A percentile compares a stretch with the other conserved stretches of the same genome.
Evolutionary conservation across 2,888 invertebrate genomes (phyloP).

Genomic region (Unio pictorum): DNA sequence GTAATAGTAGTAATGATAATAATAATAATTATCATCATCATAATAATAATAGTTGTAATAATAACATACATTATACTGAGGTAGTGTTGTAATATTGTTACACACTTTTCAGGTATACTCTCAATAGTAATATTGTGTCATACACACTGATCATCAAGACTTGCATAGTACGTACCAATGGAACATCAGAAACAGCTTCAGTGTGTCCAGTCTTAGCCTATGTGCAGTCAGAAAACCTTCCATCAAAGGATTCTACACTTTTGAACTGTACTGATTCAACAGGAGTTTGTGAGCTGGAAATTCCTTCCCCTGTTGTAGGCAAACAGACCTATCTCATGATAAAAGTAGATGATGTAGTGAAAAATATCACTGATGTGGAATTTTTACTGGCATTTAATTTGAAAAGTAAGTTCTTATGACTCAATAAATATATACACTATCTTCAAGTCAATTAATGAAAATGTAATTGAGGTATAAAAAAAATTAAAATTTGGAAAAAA

Average conservation of each 20-base stretch:
- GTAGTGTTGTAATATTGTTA: neutral
- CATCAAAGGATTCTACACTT: constrained; percentile 3
- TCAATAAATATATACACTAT: neutral
- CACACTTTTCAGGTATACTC: constrained; percentile 12
- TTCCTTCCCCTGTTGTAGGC: constrained; percentile 25
- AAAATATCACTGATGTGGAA: constrained; percentile 21
- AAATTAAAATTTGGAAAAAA: no score
- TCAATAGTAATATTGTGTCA: constrained; percentile 11
- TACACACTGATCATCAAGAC: constrained; percentile 8
- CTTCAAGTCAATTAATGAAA: neutral
- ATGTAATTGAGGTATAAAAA: no score
- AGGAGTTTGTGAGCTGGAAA: constrained; percentile 17
- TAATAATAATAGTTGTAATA: no score
- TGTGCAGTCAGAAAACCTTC: constrained; percentile 24
- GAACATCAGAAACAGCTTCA: constrained; percentile 2
- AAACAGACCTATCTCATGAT: constrained; percentile 32
- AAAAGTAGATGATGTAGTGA: constrained; percentile 5
- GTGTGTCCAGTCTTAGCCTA: constrained; percentile 36
- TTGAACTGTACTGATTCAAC: constrained; percentile 11
- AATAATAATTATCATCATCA: no score
- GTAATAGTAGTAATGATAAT: no score
- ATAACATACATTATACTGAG: no score
- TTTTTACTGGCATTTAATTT: constrained; percentile 25
- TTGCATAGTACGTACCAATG: neutral
- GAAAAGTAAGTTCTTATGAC: constrained; percentile 17